Conservation (phyloP, 1,140 invertebrate species). For the Dreissena rostriformis region DNA sequence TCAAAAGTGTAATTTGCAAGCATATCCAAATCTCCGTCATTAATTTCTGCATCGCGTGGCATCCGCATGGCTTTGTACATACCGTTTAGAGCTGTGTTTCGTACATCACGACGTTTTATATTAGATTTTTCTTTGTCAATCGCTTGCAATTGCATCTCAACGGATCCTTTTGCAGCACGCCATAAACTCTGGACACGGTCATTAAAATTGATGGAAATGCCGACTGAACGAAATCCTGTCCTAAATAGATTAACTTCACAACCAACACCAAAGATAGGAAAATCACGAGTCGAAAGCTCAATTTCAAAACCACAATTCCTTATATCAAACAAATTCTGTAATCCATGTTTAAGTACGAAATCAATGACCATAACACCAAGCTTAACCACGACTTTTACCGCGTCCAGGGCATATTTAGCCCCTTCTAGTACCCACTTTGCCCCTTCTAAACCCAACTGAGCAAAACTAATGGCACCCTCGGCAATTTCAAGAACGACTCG, state of each 20-base stretch:
- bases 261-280: background rate
- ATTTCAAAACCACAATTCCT: slow-evolving; percentile 44
- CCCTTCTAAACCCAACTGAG: slow-evolving; percentile 18
- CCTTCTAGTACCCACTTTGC: slow-evolving; percentile 21
- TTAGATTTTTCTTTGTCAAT: background rate
- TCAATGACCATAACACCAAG: slow-evolving; percentile 19
- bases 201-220: slow-evolving; percentile 21
- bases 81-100: background rate
- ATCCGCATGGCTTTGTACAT: slow-evolving; percentile 5
- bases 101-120: slow-evolving; percentile 19
- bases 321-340: slow-evolving; percentile 26
- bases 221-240: slow-evolving; percentile 12
- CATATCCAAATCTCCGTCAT: background rate
- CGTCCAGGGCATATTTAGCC: slow-evolving; percentile 29
- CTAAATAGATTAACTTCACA: slow-evolving; percentile 36
- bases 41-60: background rate
- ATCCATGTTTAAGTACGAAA: slow-evolving; percentile 24
- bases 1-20: slow-evolving; percentile 20
- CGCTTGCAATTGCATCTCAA: background rate
- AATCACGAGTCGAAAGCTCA: background rate
- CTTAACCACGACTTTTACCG: slow-evolving; percentile 24
- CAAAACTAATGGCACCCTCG: slow-evolving; percentile 6
- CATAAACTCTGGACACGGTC: slow-evolving; percentile 34
- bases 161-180: slow-evolving; percentile 25
- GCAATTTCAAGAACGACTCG: slow-evolving; percentile 22